A percentile compares a stretch with the other conserved stretches of the same genome.
phyloP scores from a whole-genome alignment of 1,140 invertebrate genomes.

The Drusus annulatus region DNA sequence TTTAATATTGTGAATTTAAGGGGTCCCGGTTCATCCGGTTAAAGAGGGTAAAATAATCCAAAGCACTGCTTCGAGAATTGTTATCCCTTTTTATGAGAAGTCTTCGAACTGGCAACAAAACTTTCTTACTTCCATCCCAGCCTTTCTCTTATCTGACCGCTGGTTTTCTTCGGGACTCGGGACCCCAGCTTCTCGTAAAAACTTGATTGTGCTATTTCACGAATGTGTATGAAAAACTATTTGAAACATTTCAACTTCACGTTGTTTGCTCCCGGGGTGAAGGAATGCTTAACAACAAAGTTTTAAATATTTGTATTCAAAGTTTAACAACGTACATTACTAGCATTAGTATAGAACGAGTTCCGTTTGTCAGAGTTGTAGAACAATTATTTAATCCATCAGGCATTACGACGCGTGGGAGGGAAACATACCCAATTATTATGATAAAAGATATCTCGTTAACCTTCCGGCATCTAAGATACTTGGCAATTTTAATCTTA shows the following conservation, averaged over 20 bases:
- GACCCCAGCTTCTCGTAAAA: conserved; percentile 32
- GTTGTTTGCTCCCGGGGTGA: conserved; percentile 26
- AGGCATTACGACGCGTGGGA: too few relatives aligned
- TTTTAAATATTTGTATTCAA: conserved; percentile 34
- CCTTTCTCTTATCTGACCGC: conserved; percentile 31
- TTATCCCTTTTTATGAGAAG: neutral
- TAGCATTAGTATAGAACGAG: neutral
- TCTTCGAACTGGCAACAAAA: neutral
- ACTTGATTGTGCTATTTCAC: conserved; percentile 40
- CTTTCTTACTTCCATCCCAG: too few relatives aligned
- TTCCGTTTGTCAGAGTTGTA: too few relatives aligned
- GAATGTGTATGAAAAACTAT: conserved; percentile 37
- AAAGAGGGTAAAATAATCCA: too few relatives aligned
- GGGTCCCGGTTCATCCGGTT: too few relatives aligned
- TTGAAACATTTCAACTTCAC: conserved; percentile 34
- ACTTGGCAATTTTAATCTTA: too few relatives aligned
- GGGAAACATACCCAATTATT: too few relatives aligned
- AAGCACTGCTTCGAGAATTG: too few relatives aligned
- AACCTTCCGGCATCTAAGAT: too few relatives aligned
- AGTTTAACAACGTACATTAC: neutral
- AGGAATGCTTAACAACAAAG: conserved; percentile 28
- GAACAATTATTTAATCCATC: too few relatives aligned
- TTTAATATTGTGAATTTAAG: too few relatives aligned
- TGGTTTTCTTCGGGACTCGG: conserved; percentile 32
- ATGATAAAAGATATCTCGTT: too few relatives aligned